Percentiles rank a stretch among this genome's conserved stretches.
Evolutionary conservation across 2,797 vertebrate genomes (phyloP).

Genomic region (Chrosomus eos): DNA sequence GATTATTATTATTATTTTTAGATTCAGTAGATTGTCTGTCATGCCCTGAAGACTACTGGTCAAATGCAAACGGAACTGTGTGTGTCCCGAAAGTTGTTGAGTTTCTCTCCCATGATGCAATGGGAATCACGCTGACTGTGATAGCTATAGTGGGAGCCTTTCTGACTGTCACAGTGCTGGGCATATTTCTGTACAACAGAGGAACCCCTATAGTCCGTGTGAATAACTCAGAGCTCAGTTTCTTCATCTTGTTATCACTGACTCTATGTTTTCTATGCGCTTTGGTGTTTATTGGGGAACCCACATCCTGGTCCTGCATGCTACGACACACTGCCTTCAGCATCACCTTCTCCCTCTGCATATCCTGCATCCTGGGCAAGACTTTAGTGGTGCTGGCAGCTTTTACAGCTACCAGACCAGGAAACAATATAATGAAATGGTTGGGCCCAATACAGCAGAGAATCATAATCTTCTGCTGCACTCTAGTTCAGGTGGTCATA

Average conservation of each 20-base stretch:
- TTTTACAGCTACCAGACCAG: slow-evolving; percentile 61
- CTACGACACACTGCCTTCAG: slow-evolving; percentile 63
- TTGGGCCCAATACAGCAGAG: slow-evolving; percentile 59
- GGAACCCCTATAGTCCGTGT: slow-evolving; percentile 62
- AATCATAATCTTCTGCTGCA: slow-evolving; percentile 60
- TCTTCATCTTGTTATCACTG: slow-evolving; percentile 61
- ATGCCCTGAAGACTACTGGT: slow-evolving; percentile 64
- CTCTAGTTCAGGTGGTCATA: slow-evolving; percentile 56
- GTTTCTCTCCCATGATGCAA: slow-evolving; percentile 61
- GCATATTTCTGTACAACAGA: slow-evolving; percentile 59
- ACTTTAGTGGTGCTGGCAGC: slow-evolving; percentile 61
- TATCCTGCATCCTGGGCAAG: slow-evolving; percentile 63
- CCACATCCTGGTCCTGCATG: slow-evolving; percentile 66
- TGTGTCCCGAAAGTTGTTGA: slow-evolving; percentile 61
- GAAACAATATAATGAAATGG: slow-evolving; percentile 63
- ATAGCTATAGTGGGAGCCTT: slow-evolving; percentile 59
- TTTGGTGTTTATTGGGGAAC: slow-evolving; percentile 61
- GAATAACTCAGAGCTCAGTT: slow-evolving; percentile 65
- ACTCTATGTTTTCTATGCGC: slow-evolving; percentile 63
- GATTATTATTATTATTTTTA: slow-evolving; percentile 2
- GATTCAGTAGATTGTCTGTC: slow-evolving; percentile 64
- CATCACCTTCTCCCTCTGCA: slow-evolving; percentile 63
- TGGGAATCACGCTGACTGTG: slow-evolving; percentile 58
- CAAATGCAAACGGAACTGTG: slow-evolving; percentile 56
- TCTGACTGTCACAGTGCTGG: slow-evolving; percentile 54